Evolutionary conservation across 2,888 invertebrate species (phyloP).

Genomic region (Stegophylla sp.): DNA sequence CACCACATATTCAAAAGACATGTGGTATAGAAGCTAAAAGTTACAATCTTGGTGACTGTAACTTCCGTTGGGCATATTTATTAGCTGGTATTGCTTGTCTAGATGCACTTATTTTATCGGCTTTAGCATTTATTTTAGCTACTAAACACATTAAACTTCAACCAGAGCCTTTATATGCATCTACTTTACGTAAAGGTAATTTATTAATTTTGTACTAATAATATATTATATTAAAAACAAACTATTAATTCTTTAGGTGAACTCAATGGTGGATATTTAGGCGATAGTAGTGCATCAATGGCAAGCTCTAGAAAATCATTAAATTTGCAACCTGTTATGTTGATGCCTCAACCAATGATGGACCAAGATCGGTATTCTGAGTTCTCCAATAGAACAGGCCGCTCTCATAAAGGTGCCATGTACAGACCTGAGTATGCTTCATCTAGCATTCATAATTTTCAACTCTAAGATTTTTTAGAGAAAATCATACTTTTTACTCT

Average conservation of each 20-base stretch:
- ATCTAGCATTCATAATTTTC: conserved; percentile 76
- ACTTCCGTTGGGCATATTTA: conserved; percentile 91
- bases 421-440: conserved; percentile 70
- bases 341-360: conserved; percentile 76
- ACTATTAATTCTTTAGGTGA: conserved; percentile 71
- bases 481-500: neutral
- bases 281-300: conserved; percentile 79
- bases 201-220: conserved; percentile 3
- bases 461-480: conserved; percentile 66
- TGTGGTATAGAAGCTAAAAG: conserved; percentile 85
- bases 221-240: neutral
- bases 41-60: conserved; percentile 78
- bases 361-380: conserved; percentile 80
- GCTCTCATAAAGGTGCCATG: conserved; percentile 70
- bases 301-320: conserved; percentile 85
- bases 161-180: conserved; percentile 76
- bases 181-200: conserved; percentile 72
- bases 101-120: conserved; percentile 84
- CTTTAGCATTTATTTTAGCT: conserved; percentile 91
- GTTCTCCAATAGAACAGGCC: conserved; percentile 76
- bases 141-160: conserved; percentile 85
- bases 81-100: conserved; percentile 88
- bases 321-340: conserved; percentile 83
- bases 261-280: conserved; percentile 86
- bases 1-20: conserved; percentile 79